A percentile compares a stretch with the other conserved stretches of the same genome.
Conservation (phyloP, 2,113 vertebrate genomes). For the Podarcis muralis region DNA sequence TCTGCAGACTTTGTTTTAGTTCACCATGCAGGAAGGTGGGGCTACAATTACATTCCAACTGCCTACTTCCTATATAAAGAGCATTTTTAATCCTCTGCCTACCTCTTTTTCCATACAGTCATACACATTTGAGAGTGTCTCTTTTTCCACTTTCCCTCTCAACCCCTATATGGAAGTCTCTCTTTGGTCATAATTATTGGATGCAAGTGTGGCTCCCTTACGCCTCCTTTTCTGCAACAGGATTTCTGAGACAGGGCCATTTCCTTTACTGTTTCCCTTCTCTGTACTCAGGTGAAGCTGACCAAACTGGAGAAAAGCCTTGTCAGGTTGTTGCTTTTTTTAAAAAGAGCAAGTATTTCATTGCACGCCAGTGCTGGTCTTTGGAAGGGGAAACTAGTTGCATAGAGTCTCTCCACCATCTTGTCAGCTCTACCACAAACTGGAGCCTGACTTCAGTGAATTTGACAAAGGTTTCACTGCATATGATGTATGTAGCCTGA, state of each 20-base stretch:
- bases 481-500: too few relatives aligned
- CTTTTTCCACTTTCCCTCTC: background rate
- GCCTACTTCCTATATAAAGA: background rate
- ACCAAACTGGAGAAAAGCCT: background rate
- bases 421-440: background rate
- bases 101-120: background rate
- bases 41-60: background rate
- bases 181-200: background rate
- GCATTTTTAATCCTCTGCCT: background rate
- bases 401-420: background rate
- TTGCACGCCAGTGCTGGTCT: background rate
- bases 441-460: background rate
- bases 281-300: background rate
- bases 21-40: background rate
- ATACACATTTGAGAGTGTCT: background rate
- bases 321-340: background rate
- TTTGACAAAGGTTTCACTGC: background rate
- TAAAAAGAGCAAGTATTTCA: background rate
- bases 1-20: background rate
- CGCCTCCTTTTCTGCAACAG: background rate
- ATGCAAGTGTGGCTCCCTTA: background rate
- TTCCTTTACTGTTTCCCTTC: background rate
- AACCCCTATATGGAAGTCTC: background rate
- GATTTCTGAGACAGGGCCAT: background rate
- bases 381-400: background rate